Conservation (phyloP, 2,113 vertebrate species). For the Carassius gibelio region DNA sequence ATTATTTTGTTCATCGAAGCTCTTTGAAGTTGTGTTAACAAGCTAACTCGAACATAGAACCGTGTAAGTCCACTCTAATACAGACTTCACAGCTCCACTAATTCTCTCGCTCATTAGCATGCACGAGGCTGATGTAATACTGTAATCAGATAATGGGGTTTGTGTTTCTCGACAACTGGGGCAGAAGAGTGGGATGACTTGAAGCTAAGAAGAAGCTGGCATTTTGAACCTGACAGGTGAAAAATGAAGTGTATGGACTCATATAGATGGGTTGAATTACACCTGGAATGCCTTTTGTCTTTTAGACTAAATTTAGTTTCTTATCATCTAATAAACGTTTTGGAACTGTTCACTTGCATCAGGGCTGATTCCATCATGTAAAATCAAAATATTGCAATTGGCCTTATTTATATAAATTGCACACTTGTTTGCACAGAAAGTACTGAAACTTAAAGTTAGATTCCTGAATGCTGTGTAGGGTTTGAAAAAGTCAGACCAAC, state of each 20-base stretch:
- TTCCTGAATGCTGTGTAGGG: background rate
- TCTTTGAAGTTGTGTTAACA: conserved; percentile 37
- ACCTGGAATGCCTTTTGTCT: conserved; percentile 7
- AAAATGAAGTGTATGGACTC: background rate
- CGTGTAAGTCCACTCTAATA: background rate
- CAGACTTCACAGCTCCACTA: conserved; percentile 27
- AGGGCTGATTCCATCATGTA: background rate
- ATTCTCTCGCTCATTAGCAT: conserved; percentile 37
- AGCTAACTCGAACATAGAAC: background rate
- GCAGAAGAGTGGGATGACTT: conserved; percentile 17
- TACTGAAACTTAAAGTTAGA: background rate
- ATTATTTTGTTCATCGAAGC: conserved; percentile 21
- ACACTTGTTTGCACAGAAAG: background rate
- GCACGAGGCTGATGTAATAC: conserved; percentile 20
- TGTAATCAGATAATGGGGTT: conserved; percentile 44
- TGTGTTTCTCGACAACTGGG: conserved; percentile 14
- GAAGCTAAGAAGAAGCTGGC: background rate
- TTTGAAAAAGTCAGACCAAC: background rate
- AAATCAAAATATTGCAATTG: background rate
- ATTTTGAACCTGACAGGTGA: conserved; percentile 24
- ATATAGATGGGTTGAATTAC: background rate
- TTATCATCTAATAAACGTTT: background rate
- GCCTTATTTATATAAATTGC: background rate
- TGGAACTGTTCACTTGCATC: background rate
- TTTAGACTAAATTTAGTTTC: background rate